Base-by-base conservation (phyloP, 1,140 invertebrate genomes). In the Bursaphelenchus mucronatus region DNA sequence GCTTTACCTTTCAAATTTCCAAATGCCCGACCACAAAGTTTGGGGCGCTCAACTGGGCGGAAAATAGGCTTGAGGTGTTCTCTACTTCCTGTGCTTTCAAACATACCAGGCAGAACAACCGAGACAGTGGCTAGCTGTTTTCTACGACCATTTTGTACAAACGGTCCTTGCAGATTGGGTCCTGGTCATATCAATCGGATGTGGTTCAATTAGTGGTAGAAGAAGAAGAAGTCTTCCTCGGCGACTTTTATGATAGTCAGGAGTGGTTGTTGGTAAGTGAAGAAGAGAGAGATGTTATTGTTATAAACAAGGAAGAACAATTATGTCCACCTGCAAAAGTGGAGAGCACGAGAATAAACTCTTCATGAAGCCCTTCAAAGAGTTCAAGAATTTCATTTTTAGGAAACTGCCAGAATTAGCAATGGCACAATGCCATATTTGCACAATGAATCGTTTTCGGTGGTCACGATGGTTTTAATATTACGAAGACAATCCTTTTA, bases 221-320 rank as follows among this genome's bases (percentile, higher is more conserved):
- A 8, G 67, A 71, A 21, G 64, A 66, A 46, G 78, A 79, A 39
- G 75, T 79, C 19, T 79, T 76, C 55, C 68, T 79, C 19, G 76
- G 74, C 30, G 78, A 81, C 47, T 79, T 79, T 54, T 79, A 78
- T 58, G 76, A 79, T 61, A 80, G 76, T 66, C 76, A 79, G 56
- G 76, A 79, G 71, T 79, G 76, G 76, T 74, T 77, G 7, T 64
- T 77, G 50, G 70, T 74, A 51, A 10, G 11, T 44, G 9, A 2
- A n/a, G 11, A 10, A 6, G 17, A n/a, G 53, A 55, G 30, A 30
- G 30, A 5, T 1, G 30, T 30, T 30, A 30, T 30, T 30, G 30
- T n/a, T n/a, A n/a, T 30, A 1, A 30, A 30, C 30, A 30, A 30
- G 30, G 30, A 30, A 30, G 30, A 5, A 30, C 30, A 30, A 30